These are phyloP conservation scores for Nasalis larvatus DNA, from an alignment of 2,113 vertebrate genomes.

Conservation along the genomic window DNA sequence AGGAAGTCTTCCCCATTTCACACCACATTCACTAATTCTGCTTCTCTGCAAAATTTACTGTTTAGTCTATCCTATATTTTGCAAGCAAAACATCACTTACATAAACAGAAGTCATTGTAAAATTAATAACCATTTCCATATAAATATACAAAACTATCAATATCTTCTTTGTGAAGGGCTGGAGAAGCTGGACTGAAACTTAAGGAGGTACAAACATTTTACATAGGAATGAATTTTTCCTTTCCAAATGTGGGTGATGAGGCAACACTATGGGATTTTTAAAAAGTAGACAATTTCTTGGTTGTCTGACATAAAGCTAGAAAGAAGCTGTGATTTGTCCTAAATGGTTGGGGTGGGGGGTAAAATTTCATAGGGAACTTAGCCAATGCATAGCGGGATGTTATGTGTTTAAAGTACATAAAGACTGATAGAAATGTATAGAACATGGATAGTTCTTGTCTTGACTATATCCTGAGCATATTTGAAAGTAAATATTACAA, in stretches of 20 bases:
- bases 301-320: background rate
- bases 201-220: background rate
- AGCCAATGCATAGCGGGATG: background rate
- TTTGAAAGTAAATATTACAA: conserved; percentile 2
- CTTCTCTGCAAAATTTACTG: background rate
- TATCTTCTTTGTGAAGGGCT: background rate
- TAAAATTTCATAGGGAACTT: background rate
- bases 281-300: background rate
- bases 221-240: background rate
- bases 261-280: background rate
- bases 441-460: background rate
- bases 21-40: background rate
- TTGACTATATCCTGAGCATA: background rate
- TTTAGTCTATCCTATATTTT: background rate
- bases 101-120: conserved; percentile 14
- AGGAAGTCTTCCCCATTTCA: background rate
- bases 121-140: background rate
- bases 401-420: background rate
- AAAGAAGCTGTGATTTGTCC: background rate
- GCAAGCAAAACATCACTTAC: background rate
- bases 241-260: background rate
- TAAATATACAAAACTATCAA: background rate
- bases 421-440: background rate
- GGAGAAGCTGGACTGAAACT: background rate
- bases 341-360: background rate